A percentile compares a stretch with the other conserved stretches of the same genome.
Evolutionary conservation across 2,113 vertebrate species (phyloP).

Genomic region (Maccullochella peelii): DNA sequence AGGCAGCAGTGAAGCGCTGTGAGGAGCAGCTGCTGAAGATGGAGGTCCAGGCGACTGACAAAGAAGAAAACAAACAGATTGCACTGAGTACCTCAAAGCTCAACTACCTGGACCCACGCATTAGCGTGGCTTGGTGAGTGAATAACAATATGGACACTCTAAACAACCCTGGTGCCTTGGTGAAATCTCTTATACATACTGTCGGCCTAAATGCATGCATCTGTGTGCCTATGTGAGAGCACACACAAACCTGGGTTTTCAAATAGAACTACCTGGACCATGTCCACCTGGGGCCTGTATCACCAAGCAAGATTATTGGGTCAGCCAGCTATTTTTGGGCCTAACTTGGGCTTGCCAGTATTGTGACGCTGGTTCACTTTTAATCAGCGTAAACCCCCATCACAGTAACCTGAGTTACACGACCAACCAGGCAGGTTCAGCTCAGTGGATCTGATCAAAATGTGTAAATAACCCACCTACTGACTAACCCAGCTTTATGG

Average conservation of each 20-base stretch:
- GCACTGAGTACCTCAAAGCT: constrained; percentile 84
- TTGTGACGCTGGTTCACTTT: neutral
- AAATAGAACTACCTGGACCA: neutral
- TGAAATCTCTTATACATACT: neutral
- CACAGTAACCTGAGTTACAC: neutral
- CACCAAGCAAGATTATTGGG: neutral
- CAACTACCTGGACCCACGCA: constrained; percentile 82
- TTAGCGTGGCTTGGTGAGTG: constrained; percentile 76
- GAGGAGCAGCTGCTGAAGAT: constrained; percentile 82
- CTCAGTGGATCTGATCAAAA: neutral
- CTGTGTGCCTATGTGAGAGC: neutral
- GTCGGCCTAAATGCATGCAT: neutral
- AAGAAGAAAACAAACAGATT: constrained; percentile 85
- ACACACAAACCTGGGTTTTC: neutral
- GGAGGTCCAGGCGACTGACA: constrained; percentile 83
- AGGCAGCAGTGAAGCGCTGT: constrained; percentile 69
- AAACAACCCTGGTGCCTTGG: neutral
- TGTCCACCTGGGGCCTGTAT: too few species aligned
- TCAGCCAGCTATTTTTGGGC: neutral
- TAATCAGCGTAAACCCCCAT: neutral
- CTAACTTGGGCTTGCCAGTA: neutral
- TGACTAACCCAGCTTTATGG: neutral
- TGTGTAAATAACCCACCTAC: neutral
- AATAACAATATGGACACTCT: neutral
- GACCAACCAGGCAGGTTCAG: neutral